A percentile compares a stretch with the other conserved stretches of the same genome.
Conservation (phyloP, 2,797 vertebrate genomes). For the Rhinella marina region DNA sequence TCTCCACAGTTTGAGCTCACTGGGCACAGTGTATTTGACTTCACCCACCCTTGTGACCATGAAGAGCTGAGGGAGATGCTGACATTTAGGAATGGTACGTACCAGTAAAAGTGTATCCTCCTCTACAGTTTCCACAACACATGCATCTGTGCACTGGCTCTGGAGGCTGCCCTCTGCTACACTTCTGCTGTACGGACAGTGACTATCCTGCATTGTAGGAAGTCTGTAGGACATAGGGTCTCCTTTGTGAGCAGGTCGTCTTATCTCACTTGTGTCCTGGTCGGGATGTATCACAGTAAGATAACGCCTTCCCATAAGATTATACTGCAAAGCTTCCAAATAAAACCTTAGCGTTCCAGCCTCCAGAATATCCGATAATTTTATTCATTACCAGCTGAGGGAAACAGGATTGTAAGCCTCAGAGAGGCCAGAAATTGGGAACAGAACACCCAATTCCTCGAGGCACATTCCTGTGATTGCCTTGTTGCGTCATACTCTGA, state of each 20-base stretch:
- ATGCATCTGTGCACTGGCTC: background rate
- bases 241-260: no score
- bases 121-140: background rate
- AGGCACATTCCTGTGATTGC: background rate
- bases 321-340: no score
- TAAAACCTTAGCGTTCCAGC: no score
- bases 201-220: background rate
- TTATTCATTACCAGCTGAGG: background rate
- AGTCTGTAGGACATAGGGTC: no score
- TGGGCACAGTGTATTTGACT: constrained; percentile 97
- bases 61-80: constrained; percentile 98
- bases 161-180: no score
- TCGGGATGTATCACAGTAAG: background rate
- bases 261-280: no score
- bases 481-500: background rate
- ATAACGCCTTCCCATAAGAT: background rate
- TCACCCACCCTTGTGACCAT: constrained; percentile 96
- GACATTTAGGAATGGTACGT: constrained; percentile 89
- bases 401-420: background rate
- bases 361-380: background rate
- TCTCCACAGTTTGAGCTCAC: constrained; percentile 91
- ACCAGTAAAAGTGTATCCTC: background rate
- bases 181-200: background rate
- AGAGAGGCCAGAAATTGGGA: background rate
- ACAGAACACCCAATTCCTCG: background rate